Evolutionary conservation across 2,113 vertebrate genomes (phyloP).

Genomic region (Caranx melampygus): DNA sequence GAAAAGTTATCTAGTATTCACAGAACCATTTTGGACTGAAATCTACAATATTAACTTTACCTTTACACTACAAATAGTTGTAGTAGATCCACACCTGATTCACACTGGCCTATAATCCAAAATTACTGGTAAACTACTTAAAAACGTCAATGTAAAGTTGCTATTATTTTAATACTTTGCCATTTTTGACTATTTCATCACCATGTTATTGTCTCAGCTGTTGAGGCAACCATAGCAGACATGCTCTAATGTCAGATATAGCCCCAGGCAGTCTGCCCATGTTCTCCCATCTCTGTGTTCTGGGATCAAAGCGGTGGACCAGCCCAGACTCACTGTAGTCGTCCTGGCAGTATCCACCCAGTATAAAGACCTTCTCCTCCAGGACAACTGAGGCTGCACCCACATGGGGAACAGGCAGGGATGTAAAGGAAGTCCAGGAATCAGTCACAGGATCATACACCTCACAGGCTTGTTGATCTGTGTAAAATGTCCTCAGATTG

Average conservation of each 20-base stretch:
- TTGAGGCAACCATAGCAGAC: slow-evolving; percentile 73
- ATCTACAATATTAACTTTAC: no score
- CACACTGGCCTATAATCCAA: neutral
- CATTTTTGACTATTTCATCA: neutral
- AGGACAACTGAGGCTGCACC: slow-evolving; percentile 79
- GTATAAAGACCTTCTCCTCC: slow-evolving; percentile 80
- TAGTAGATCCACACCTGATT: neutral
- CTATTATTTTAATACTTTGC: neutral
- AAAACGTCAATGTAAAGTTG: neutral
- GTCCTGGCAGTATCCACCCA: slow-evolving; percentile 84
- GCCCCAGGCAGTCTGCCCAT: slow-evolving; percentile 80
- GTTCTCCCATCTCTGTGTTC: slow-evolving; percentile 75
- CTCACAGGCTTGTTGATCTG: slow-evolving; percentile 80
- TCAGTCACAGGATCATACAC: slow-evolving; percentile 70
- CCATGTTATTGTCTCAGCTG: slow-evolving; percentile 57
- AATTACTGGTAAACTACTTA: neutral
- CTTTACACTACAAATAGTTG: no score
- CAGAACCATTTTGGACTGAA: neutral
- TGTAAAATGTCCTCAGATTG: slow-evolving; percentile 79
- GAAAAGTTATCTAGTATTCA: neutral
- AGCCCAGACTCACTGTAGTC: slow-evolving; percentile 79
- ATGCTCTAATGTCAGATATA: slow-evolving; percentile 79
- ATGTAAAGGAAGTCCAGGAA: slow-evolving; percentile 68
- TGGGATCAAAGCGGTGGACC: slow-evolving; percentile 79
- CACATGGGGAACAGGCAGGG: slow-evolving; percentile 78